Conservation (phyloP, 2,113 vertebrate species). For the Gadus macrocephalus region DNA sequence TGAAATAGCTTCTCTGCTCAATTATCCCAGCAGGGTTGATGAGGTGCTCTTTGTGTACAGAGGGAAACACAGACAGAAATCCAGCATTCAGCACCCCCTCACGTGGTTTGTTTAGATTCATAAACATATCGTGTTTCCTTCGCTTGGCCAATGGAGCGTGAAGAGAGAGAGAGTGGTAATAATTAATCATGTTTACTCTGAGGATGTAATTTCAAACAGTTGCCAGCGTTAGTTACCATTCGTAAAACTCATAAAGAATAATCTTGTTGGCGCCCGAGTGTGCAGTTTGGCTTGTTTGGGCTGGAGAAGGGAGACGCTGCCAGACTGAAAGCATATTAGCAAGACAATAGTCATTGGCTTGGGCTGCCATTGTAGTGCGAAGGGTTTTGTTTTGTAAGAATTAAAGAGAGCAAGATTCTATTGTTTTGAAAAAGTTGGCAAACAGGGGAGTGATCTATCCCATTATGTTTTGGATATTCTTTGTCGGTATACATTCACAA, state of each 20-base stretch:
- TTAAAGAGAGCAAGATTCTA: too few relatives aligned
- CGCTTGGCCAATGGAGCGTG: slow-evolving; percentile 29
- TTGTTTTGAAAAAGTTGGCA: too few relatives aligned
- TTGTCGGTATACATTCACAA: too few relatives aligned
- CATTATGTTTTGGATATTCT: too few relatives aligned
- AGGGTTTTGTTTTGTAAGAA: slow-evolving; percentile 17
- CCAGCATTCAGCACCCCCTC: slow-evolving; percentile 10
- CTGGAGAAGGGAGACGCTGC: slow-evolving; percentile 29
- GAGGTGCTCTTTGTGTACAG: slow-evolving; percentile 37
- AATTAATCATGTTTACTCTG: slow-evolving; percentile 43
- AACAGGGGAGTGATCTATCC: too few relatives aligned
- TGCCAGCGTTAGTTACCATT: slow-evolving; percentile 50
- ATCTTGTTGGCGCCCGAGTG: slow-evolving; percentile 35
- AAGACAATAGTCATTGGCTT: slow-evolving; percentile 32
- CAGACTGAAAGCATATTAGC: slow-evolving; percentile 38
- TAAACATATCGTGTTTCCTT: slow-evolving; percentile 46
- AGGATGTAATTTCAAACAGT: slow-evolving; percentile 56
- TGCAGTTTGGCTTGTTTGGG: slow-evolving; percentile 30
- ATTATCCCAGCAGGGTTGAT: too few relatives aligned
- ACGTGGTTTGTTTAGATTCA: slow-evolving; percentile 44
- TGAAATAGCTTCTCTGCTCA: too few relatives aligned
- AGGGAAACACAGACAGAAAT: slow-evolving; percentile 23
- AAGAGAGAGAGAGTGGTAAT: slow-evolving; percentile 43
- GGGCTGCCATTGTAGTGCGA: slow-evolving; percentile 29
- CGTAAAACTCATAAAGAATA: slow-evolving; percentile 53